Percentiles rank a stretch among this genome's conserved stretches.
These are phyloP conservation scores for Ptilorrhoa leucosticta DNA, from an alignment of 2,113 vertebrate species.

Conservation along the genomic window DNA sequence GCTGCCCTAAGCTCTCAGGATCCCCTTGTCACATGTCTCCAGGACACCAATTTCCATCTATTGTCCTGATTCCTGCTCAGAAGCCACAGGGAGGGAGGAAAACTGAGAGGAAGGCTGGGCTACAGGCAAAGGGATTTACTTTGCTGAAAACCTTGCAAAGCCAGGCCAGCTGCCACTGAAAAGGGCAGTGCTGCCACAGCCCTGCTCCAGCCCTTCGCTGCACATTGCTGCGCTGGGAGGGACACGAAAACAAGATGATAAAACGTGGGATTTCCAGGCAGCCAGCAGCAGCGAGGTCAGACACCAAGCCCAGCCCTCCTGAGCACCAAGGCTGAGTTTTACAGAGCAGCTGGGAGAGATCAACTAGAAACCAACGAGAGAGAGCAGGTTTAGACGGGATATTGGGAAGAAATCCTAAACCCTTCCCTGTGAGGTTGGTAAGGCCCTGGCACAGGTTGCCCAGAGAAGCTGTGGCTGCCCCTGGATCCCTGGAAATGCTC, in stretches of 20 bases:
- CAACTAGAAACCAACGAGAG: background rate
- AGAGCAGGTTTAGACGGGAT: background rate
- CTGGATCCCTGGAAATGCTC: background rate
- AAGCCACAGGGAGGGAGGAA: background rate
- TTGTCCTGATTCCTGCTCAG: background rate
- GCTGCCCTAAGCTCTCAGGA: background rate
- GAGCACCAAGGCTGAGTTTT: background rate
- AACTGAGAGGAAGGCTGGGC: background rate
- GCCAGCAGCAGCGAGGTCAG: background rate
- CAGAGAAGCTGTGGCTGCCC: background rate
- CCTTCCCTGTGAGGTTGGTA: accelerated
- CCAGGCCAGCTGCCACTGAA: background rate
- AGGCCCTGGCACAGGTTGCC: background rate
- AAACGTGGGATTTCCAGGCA: background rate
- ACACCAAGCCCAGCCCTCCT: background rate
- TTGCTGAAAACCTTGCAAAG: background rate
- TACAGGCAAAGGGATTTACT: background rate
- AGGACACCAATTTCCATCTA: background rate
- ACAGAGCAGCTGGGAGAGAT: background rate
- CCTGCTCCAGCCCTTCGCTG: background rate
- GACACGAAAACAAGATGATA: background rate
- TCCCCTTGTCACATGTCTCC: background rate
- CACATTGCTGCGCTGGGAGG: background rate
- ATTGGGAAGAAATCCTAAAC: background rate
- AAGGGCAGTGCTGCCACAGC: background rate